Evolutionary conservation across 2,113 vertebrate genomes (phyloP), one percentile per base, ranked within the genome.

Genomic region (Anoplopoma fimbria): DNA sequence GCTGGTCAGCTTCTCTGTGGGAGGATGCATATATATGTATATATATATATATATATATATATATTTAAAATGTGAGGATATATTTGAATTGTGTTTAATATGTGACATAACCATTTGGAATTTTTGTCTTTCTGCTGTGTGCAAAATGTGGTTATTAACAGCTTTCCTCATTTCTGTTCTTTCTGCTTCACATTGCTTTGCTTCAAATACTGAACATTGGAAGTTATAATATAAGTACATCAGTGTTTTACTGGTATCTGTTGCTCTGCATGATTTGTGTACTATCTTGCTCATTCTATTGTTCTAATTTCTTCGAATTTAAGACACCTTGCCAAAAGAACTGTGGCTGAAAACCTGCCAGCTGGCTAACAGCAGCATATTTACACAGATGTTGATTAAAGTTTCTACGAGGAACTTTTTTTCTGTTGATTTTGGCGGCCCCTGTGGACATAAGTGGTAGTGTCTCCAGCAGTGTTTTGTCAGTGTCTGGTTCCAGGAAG

Each of bases 1-100:
- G 23, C 98, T 99, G 34, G 97, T 99, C 95, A 99, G 94, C 91
- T 99, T 99, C 91, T 99, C 98, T 99, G 94, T 90, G 93, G 82
- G 40, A 69, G 17, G 2, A 85, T 9, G 3, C 21, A 47, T 1
- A 61, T 9, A 53, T 15, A 45, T 13, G 15, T 15, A 45, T 7
- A 38, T 38, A 38, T 9, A 38, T 34, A 34, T 34, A 34, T 34
- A 34, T 3, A 36, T 5, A 36, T 1, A 36, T 36, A 6, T 36
- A 36, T 36, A 36, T 7, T n/a, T 36, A 45, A 42, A 45, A 45
- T 12, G 14, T 14, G 36, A 42, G 3, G 12, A 15, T 5, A 17
- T 1, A 45, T 45, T 15, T 42, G 12, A 42, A 42, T 42, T 31
- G 27, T 17, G 57, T 33, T 19, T 33, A 13, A 31, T 31, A 0